Conservation (phyloP, 2,113 vertebrate genomes). For the Jaculus jaculus region DNA sequence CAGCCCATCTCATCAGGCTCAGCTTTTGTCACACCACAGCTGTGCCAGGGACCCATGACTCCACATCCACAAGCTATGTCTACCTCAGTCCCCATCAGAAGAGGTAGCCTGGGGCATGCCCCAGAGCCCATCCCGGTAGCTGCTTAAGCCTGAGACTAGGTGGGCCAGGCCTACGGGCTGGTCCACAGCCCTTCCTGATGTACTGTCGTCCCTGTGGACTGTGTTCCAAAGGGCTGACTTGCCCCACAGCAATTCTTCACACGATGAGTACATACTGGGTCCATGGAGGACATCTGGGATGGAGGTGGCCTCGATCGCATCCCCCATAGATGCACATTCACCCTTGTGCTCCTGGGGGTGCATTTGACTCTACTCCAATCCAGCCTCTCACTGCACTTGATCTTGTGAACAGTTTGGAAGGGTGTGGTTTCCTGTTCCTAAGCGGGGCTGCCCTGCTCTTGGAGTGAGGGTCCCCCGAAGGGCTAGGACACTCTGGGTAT, state of each 20-base stretch:
- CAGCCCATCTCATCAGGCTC: accelerated
- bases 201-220: background rate
- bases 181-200: background rate
- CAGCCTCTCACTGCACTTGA: background rate
- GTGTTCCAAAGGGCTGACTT: background rate
- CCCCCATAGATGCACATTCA: background rate
- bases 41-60: too few species aligned
- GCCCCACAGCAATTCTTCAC: background rate
- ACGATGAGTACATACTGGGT: too few species aligned
- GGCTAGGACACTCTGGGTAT: background rate
- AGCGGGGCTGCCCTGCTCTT: background rate
- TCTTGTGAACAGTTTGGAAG: background rate
- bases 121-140: background rate
- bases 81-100: background rate
- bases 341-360: background rate
- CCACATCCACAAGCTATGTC: accelerated
- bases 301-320: background rate
- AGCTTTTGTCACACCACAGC: accelerated
- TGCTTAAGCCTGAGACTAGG: background rate
- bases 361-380: background rate
- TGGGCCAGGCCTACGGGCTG: too few species aligned
- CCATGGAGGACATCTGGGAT: background rate
- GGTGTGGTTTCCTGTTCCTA: background rate
- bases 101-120: accelerated
- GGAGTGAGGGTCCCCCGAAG: background rate